phyloP scores from a whole-genome alignment of 2,113 vertebrate species.

The Rhinolophus sinicus region DNA sequence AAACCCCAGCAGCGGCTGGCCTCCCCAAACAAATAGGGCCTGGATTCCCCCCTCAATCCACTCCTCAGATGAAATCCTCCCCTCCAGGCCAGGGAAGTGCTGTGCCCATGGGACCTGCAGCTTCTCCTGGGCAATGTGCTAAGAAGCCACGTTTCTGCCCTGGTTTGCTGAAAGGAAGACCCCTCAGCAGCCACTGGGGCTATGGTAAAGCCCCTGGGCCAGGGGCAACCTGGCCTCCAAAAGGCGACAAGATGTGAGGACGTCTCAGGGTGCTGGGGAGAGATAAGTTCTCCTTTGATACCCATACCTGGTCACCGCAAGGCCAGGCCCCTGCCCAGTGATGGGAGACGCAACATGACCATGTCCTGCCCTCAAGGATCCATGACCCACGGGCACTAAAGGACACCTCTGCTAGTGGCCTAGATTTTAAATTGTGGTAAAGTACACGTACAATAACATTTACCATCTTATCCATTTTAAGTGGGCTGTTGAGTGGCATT shows the following conservation, averaged over 20 bases:
- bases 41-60: rapidly evolving
- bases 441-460: background rate
- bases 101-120: rapidly evolving
- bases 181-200: background rate
- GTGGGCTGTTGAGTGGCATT: too few species aligned
- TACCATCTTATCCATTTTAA: too few species aligned
- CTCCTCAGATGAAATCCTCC: background rate
- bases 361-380: background rate
- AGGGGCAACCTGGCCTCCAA: too few species aligned
- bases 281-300: background rate
- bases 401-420: background rate
- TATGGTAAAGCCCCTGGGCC: background rate
- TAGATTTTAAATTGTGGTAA: background rate
- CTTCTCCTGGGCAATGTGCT: background rate
- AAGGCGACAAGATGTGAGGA: too few species aligned
- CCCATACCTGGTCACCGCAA: too few species aligned
- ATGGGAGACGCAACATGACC: too few species aligned
- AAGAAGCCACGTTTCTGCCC: background rate
- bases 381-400: background rate
- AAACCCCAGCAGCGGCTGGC: too few species aligned
- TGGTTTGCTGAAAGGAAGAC: background rate
- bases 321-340: background rate
- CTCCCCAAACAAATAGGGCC: background rate
- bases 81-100: background rate
- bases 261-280: rapidly evolving